phyloP scores from a whole-genome alignment of 64 coral and sea anemone species.

The Porites australiensis region DNA sequence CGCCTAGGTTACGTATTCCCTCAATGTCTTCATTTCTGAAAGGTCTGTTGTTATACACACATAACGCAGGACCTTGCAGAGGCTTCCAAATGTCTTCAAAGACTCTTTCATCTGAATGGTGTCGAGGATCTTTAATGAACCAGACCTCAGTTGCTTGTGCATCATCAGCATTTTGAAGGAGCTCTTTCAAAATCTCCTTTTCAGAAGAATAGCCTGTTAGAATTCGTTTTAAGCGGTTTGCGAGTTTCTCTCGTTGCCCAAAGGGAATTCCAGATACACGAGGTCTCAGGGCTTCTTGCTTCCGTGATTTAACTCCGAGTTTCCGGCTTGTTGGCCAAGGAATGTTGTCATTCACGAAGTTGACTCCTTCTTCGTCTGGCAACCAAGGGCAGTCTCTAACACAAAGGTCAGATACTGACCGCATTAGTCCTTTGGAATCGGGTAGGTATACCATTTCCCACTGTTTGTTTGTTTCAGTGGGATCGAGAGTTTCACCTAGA shows the following conservation, averaged over 20 bases:
- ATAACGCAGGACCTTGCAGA: conserved; percentile 81
- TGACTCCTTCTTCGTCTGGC: conserved; percentile 67
- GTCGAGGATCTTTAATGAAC: conserved; percentile 78
- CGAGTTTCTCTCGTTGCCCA: conserved; percentile 86
- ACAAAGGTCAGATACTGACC: conserved; percentile 32
- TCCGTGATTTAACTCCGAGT: conserved; percentile 75
- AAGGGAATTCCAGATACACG: conserved; percentile 53
- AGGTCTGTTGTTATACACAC: conserved; percentile 88
- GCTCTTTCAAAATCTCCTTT: conserved; percentile 87
- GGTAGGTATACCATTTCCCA: conserved; percentile 50
- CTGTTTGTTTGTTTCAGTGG: not conserved
- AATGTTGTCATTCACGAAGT: conserved; percentile 50
- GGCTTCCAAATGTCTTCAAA: conserved; percentile 87
- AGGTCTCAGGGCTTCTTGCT: conserved; percentile 47
- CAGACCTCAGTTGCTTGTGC: conserved; percentile 85
- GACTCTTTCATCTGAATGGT: conserved; percentile 53
- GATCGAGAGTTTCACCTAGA: conserved; percentile 19
- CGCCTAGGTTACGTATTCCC: conserved; percentile 82
- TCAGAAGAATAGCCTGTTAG: conserved; percentile 75
- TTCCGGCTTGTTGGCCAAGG: not conserved
- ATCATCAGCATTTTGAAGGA: conserved; percentile 95
- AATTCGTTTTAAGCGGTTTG: conserved; percentile 81
- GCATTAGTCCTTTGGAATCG: conserved; percentile 45
- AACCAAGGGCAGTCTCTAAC: conserved; percentile 80
- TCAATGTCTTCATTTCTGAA: conserved; percentile 73